These are phyloP conservation scores for Motacilla alba DNA, from an alignment of 2,113 vertebrate genomes.

Conservation along the genomic window DNA sequence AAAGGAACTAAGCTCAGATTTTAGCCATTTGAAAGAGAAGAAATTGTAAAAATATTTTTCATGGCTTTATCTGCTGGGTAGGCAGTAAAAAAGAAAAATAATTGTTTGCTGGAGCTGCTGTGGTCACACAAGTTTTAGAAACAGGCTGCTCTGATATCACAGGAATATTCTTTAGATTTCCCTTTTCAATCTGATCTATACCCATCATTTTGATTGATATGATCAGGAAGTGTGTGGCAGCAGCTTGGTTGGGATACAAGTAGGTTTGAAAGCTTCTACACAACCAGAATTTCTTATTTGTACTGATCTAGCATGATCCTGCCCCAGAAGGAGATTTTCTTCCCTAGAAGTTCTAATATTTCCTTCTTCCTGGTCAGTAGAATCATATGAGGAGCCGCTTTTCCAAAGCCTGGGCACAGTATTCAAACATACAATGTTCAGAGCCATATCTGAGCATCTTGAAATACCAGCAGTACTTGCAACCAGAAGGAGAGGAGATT, in stretches of 20 bases:
- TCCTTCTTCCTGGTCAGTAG: not conserved
- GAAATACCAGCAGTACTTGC: not conserved
- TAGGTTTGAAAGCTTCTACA: not conserved
- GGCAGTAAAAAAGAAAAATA: not conserved
- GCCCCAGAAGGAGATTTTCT: not conserved
- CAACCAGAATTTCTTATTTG: not conserved
- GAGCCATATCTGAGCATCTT: not conserved
- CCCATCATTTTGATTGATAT: not conserved
- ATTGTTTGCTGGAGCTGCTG: not conserved
- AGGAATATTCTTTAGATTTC: not conserved
- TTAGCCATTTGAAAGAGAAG: not conserved
- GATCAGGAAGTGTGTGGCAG: not conserved
- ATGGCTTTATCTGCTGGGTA: not conserved
- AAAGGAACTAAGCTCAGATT: not conserved
- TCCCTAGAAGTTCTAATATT: not conserved
- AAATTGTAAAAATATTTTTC: not conserved
- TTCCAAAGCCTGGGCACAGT: not conserved
- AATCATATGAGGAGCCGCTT: not conserved
- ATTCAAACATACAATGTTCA: not conserved
- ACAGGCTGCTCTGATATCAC: not conserved
- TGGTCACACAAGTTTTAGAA: not conserved
- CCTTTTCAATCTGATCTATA: not conserved
- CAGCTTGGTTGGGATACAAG: not conserved
- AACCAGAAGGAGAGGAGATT: not conserved
- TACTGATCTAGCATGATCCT: not conserved